A percentile compares a stretch with the other conserved stretches of the same genome.
phyloP scores from a whole-genome alignment of 64 coral and sea anemone species.

The Trachythela sp. region DNA sequence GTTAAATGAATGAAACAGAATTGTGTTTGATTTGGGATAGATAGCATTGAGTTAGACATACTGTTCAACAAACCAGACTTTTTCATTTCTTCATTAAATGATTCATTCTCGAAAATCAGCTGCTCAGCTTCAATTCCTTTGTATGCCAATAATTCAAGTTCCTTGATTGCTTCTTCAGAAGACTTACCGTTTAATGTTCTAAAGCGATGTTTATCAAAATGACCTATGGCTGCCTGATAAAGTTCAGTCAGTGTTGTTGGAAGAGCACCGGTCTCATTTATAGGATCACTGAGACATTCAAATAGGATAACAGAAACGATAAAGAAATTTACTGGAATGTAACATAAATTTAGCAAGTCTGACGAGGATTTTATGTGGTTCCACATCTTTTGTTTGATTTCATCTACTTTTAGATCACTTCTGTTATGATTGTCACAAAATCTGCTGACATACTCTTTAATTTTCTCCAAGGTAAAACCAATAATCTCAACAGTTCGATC shows the following conservation, averaged over 20 bases:
- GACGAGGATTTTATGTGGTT: background rate
- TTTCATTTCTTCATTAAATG: background rate
- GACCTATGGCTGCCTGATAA: background rate
- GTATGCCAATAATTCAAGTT: background rate
- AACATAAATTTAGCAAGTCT: background rate
- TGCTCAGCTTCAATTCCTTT: background rate
- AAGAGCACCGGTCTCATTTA: background rate
- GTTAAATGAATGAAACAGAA: background rate
- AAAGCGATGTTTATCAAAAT: background rate
- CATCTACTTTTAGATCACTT: background rate
- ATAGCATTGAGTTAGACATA: background rate
- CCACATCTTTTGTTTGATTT: background rate
- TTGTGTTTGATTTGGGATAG: background rate
- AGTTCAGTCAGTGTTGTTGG: background rate
- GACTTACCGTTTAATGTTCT: background rate
- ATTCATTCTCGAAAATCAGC: background rate
- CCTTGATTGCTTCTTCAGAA: background rate
- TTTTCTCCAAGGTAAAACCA: too few relatives aligned
- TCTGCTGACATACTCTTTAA: slow-evolving; percentile 40
- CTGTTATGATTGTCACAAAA: slow-evolving; percentile 15
- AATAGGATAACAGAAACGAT: background rate
- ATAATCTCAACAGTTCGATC: too few relatives aligned
- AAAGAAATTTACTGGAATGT: background rate
- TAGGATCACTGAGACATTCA: background rate
- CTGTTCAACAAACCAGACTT: background rate